phyloP scores from a whole-genome alignment of 2,797 vertebrate genomes.

The Melanotaenia maccullochi region DNA sequence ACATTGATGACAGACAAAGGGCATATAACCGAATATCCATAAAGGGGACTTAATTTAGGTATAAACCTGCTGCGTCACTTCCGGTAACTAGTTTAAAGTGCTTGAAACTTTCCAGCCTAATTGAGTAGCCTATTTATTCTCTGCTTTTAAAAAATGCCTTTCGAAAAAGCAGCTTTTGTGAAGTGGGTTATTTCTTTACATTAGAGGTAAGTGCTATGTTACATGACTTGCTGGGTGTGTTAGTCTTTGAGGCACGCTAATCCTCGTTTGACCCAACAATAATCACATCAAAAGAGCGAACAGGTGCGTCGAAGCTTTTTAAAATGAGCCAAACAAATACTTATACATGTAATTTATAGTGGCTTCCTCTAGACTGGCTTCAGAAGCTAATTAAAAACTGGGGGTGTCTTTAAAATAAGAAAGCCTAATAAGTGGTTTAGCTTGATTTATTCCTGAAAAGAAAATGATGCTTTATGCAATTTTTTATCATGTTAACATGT shows the following conservation, averaged over 20 bases:
- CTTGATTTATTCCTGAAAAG: neutral
- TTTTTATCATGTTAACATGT: neutral
- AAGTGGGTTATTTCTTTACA: neutral
- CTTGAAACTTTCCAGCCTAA: neutral
- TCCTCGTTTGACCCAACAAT: neutral
- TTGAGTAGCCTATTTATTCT: neutral
- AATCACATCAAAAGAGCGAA: neutral
- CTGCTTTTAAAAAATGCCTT: neutral
- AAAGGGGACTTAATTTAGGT: neutral
- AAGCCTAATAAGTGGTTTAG: neutral
- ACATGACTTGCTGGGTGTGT: neutral
- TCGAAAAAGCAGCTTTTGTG: neutral
- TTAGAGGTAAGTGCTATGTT: neutral
- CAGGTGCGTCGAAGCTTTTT: neutral
- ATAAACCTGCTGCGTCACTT: neutral
- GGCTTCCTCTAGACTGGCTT: neutral
- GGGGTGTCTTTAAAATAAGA: neutral
- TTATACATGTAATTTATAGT: neutral
- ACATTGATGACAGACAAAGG: too few species aligned
- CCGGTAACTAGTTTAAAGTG: neutral
- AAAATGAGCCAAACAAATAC: neutral
- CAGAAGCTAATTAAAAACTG: neutral
- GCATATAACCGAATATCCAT: neutral
- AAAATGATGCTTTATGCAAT: neutral
- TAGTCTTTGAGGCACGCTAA: neutral